These are phyloP conservation scores for Aythya baeri DNA, from an alignment of 2,113 vertebrate species.

Conservation along the genomic window DNA sequence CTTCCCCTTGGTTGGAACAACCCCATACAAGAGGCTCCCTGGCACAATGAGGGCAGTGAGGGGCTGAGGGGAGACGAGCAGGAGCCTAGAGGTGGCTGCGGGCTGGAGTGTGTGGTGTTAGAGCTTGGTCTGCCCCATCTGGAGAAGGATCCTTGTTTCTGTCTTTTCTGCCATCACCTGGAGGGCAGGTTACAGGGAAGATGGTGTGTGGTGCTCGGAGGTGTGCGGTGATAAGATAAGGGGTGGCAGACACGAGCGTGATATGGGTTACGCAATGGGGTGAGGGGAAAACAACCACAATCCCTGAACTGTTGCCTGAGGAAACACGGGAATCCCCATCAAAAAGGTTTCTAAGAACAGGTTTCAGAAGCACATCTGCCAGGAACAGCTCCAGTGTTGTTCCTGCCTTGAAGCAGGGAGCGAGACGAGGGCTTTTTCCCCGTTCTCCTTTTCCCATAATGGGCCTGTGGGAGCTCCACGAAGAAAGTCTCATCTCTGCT, in stretches of 20 bases:
- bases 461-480: not conserved
- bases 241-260: not conserved
- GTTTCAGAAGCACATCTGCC: not conserved
- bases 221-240: not conserved
- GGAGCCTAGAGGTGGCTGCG: not conserved
- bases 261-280: not conserved
- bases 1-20: not conserved
- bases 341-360: not conserved
- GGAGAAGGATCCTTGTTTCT: not conserved
- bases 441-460: not conserved
- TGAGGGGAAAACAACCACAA: not conserved
- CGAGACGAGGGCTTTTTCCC: not conserved
- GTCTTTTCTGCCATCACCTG: not conserved
- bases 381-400: not conserved
- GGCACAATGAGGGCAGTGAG: not conserved
- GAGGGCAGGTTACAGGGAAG: not conserved
- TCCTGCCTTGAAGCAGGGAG: not conserved
- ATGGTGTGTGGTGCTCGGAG: not conserved
- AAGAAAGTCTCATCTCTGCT: not conserved
- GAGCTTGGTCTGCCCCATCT: not conserved
- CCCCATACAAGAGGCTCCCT: not conserved
- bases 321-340: constrained; percentile 1
- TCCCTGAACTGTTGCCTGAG: not conserved
- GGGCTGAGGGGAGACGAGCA: not conserved
- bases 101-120: not conserved